Conservation (phyloP, 2,113 vertebrate species). For the Rallus limicola region DNA sequence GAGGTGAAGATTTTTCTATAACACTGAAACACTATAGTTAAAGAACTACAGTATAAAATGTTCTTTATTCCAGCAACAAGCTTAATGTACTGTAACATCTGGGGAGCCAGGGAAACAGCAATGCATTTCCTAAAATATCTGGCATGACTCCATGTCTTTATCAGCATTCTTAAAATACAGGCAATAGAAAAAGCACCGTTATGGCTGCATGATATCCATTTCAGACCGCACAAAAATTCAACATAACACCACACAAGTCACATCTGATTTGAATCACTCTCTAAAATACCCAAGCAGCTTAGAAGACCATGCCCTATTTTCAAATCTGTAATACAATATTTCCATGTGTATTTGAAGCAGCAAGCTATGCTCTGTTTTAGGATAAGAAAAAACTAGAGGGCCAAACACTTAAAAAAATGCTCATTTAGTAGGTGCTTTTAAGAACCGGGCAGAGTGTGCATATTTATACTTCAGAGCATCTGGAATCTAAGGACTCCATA, state of each 20-base stretch:
- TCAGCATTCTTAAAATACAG: conserved; percentile 13
- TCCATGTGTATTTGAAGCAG: not conserved
- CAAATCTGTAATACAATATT: not conserved
- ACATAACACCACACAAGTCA: not conserved
- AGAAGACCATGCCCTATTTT: not conserved
- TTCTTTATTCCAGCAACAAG: not conserved
- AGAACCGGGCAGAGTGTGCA: not conserved
- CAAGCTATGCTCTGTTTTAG: not conserved
- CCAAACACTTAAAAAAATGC: not conserved
- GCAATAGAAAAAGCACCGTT: not conserved
- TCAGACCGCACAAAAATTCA: not conserved
- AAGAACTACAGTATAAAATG: not conserved
- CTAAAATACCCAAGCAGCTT: not conserved
- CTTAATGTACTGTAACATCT: not conserved
- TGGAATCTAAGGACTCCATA: not conserved
- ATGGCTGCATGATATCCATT: not conserved
- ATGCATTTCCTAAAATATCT: not conserved
- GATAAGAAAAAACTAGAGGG: not conserved
- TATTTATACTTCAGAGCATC: not conserved
- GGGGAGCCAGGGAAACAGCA: not conserved
- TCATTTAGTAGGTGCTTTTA: not conserved
- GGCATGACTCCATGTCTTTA: conserved; percentile 11
- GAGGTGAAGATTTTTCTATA: not conserved
- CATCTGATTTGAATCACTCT: not conserved
- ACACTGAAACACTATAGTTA: not conserved